phyloP scores from a whole-genome alignment of 2,888 invertebrate genomes.

The Microplitis manilae region DNA sequence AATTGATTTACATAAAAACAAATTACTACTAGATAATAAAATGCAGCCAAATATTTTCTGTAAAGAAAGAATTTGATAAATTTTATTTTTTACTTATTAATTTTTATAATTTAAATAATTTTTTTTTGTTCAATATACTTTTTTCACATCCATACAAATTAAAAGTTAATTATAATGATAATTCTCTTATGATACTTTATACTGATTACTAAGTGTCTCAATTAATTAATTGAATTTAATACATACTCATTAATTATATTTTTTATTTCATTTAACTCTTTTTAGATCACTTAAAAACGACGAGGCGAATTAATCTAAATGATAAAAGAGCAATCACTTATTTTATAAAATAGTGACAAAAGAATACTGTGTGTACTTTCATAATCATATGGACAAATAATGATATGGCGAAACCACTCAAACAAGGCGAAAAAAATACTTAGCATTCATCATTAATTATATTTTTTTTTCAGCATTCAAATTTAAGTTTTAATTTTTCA shows the following conservation, averaged over 20 bases:
- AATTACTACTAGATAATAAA: slow-evolving; percentile 43
- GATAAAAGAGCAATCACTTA: slow-evolving; percentile 4
- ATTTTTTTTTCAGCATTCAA: slow-evolving; percentile 2
- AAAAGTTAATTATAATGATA: not conserved
- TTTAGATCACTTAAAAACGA: slow-evolving; percentile 7
- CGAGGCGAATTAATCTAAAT: slow-evolving; percentile 5
- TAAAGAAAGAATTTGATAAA: not conserved
- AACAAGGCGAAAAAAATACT: slow-evolving; percentile 4
- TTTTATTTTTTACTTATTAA: not conserved
- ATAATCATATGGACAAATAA: slow-evolving; percentile 16
- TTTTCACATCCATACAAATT: not conserved
- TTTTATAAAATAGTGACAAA: slow-evolving; percentile 38
- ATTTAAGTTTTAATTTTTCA: not conserved
- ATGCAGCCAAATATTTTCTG: slow-evolving; percentile 31
- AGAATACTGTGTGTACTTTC: slow-evolving; percentile 31
- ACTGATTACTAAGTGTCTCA: not conserved
- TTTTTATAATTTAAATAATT: not conserved
- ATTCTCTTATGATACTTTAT: not conserved
- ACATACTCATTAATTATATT: not conserved
- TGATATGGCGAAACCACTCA: slow-evolving; percentile 25
- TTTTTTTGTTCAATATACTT: not conserved
- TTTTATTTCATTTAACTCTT: not conserved
- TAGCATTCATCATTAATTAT: not conserved
- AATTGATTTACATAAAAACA: slow-evolving; percentile 44
- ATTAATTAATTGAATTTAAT: not conserved